Conservation (phyloP, 1,140 invertebrate genomes). For the Halictus rubicundus region DNA sequence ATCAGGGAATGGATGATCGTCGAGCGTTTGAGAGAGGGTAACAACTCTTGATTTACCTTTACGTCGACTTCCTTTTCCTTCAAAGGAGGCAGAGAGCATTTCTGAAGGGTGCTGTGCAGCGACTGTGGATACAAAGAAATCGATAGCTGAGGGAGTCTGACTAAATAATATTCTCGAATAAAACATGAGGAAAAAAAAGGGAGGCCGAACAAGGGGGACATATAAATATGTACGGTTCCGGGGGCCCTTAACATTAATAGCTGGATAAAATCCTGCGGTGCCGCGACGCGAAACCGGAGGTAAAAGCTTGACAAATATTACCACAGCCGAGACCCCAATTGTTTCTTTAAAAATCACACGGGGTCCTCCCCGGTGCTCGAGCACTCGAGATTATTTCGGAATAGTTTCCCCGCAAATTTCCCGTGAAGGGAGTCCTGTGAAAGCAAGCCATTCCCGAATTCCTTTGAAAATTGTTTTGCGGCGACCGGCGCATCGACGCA, state of each 20-base stretch:
- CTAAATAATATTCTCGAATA: neutral
- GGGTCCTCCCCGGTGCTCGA: neutral
- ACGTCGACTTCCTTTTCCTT: conserved; percentile 54
- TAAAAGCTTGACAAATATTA: conserved; percentile 1
- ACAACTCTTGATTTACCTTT: conserved; percentile 65
- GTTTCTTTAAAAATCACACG: conserved; percentile 13
- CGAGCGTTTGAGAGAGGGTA: conserved; percentile 31
- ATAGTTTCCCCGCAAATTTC: conserved; percentile 18
- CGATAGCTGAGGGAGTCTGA: conserved; percentile 14
- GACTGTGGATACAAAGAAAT: conserved; percentile 59
- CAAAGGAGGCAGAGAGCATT: conserved; percentile 57
- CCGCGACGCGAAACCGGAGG: neutral
- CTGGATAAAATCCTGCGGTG: too few species aligned
- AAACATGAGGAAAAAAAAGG: neutral
- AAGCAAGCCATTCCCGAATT: conserved; percentile 26
- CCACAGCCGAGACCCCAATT: conserved; percentile 3
- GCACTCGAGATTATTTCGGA: conserved; percentile 18
- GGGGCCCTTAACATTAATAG: too few species aligned
- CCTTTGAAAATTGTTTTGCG: conserved; percentile 39
- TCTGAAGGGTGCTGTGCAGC: conserved; percentile 43
- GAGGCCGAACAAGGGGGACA: neutral
- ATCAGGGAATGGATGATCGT: conserved; percentile 36
- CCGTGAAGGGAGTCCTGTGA: neutral
- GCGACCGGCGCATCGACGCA: conserved; percentile 20
- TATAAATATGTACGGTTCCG: neutral